Evolutionary conservation across 2,888 invertebrate genomes (phyloP).

Genomic region (Lochmaea capreae): DNA sequence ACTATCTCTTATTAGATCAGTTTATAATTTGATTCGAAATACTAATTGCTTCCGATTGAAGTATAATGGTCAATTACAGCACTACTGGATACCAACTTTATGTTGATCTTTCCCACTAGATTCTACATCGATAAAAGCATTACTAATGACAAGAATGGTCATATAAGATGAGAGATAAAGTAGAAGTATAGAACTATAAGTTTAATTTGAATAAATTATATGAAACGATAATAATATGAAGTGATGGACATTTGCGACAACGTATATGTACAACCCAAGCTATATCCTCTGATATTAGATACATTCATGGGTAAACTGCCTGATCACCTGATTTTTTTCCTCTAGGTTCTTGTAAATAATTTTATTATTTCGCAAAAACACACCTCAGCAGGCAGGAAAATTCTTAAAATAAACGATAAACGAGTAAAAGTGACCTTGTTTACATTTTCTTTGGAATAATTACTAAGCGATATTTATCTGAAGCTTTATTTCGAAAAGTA

Average conservation of each 20-base stretch:
- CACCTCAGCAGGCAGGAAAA: too few relatives aligned
- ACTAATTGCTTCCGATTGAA: conserved; percentile 17
- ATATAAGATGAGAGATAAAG: conserved; percentile 11
- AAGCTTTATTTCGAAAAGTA: not conserved
- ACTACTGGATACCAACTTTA: conserved; percentile 14
- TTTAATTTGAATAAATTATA: conserved; percentile 4
- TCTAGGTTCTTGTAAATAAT: too few relatives aligned
- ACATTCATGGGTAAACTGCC: too few relatives aligned
- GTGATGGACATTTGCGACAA: too few relatives aligned
- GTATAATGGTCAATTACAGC: conserved; percentile 14
- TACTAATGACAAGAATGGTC: conserved; percentile 9
- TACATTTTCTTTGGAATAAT: not conserved
- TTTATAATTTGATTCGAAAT: conserved; percentile 5
- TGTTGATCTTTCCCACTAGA: conserved; percentile 8
- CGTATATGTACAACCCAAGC: too few relatives aligned
- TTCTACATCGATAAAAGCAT: conserved; percentile 6
- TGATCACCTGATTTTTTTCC: too few relatives aligned
- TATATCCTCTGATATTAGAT: too few relatives aligned
- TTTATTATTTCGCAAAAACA: too few relatives aligned
- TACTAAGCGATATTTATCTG: not conserved
- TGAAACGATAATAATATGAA: not conserved
- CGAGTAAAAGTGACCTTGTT: too few relatives aligned
- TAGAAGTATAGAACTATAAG: not conserved
- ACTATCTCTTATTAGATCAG: not conserved
- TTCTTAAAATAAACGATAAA: too few relatives aligned